phyloP scores from a whole-genome alignment of 1,140 invertebrate genomes.

The Leptoteleia sp. region DNA sequence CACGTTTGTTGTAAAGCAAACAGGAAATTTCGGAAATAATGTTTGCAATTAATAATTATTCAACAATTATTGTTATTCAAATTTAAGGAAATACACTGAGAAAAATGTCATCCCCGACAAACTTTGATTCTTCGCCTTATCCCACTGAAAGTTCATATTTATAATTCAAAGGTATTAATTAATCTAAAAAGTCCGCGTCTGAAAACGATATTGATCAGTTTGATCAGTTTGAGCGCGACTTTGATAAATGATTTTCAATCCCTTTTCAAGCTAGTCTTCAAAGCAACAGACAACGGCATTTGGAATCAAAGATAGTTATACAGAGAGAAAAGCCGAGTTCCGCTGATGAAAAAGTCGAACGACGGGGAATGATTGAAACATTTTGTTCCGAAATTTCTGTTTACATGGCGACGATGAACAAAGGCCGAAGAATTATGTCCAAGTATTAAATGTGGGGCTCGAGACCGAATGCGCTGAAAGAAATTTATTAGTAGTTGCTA shows the following conservation, averaged over 20 bases:
- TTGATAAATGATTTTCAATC: slow-evolving; percentile 41
- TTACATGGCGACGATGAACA: too few species aligned
- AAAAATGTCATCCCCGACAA: too few species aligned
- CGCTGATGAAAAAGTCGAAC: slow-evolving; percentile 18
- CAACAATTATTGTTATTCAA: too few species aligned
- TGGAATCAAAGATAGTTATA: slow-evolving; percentile 29
- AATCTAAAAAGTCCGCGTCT: slow-evolving; percentile 22
- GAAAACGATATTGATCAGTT: slow-evolving; percentile 33
- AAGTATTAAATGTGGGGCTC: background rate
- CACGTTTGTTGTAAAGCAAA: too few species aligned
- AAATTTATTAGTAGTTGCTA: too few species aligned
- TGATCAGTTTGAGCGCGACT: slow-evolving; percentile 32
- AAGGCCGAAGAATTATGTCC: too few species aligned
- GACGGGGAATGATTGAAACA: slow-evolving; percentile 23
- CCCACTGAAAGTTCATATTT: background rate
- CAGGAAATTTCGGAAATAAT: too few species aligned
- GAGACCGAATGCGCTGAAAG: background rate
- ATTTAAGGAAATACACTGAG: too few species aligned
- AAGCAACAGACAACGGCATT: slow-evolving; percentile 18
- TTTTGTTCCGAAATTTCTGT: slow-evolving; percentile 22
- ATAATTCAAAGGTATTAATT: slow-evolving; percentile 32
- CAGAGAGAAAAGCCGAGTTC: slow-evolving; percentile 7
- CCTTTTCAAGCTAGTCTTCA: slow-evolving; percentile 14
- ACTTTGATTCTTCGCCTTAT: too few species aligned
- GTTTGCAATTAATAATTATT: too few species aligned